Conservation (phyloP, 2,797 vertebrate genomes). For the Acanthis flammea region DNA sequence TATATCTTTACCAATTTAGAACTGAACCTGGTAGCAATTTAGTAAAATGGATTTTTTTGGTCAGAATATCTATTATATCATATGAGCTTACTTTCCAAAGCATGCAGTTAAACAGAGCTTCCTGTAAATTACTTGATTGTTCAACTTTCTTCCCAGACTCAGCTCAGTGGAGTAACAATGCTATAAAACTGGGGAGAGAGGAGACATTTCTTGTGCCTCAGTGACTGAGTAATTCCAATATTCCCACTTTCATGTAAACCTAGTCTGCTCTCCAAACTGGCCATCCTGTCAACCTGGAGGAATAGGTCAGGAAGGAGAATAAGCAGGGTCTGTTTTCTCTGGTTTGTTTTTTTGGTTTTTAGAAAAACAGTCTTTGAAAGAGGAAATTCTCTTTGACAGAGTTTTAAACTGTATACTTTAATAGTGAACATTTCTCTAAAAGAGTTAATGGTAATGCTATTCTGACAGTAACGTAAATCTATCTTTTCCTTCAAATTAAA, state of each 20-base stretch:
- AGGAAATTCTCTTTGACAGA: not conserved
- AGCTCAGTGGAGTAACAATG: not conserved
- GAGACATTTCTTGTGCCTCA: not conserved
- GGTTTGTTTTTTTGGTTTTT: not conserved
- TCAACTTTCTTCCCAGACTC: slow-evolving; percentile 3
- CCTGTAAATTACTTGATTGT: not conserved
- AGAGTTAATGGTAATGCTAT: not conserved
- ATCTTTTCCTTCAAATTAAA: slow-evolving; percentile 37
- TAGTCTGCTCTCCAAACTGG: not conserved
- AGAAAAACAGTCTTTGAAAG: not conserved
- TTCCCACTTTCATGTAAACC: not conserved
- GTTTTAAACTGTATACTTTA: not conserved
- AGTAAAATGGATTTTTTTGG: not conserved
- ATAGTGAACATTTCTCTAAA: not conserved
- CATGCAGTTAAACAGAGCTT: not conserved
- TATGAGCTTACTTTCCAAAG: not conserved
- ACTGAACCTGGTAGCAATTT: slow-evolving; percentile 4
- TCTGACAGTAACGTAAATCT: not conserved
- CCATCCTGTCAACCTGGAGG: not conserved
- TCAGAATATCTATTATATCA: not conserved
- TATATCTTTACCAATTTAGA: not conserved
- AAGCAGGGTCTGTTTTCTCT: not conserved
- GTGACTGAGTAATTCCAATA: not conserved
- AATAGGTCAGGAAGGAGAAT: not conserved
- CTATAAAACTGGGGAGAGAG: not conserved